phyloP scores from a whole-genome alignment of 2,113 vertebrate species.

The Cololabis saira region DNA sequence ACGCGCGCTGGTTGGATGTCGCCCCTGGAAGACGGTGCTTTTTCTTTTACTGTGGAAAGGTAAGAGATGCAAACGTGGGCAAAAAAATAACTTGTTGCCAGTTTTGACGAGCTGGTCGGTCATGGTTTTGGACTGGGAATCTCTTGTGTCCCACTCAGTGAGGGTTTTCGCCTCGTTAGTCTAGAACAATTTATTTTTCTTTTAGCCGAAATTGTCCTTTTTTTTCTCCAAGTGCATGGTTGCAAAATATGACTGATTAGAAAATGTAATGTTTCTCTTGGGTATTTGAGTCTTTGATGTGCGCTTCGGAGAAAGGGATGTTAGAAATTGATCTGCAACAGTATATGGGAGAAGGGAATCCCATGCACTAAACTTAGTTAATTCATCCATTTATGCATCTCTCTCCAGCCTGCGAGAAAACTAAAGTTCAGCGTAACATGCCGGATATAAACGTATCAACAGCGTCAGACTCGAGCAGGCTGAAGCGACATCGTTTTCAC shows the following conservation, averaged over 20 bases:
- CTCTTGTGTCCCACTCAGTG: too few relatives aligned
- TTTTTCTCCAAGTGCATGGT: too few relatives aligned
- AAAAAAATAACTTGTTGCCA: too few relatives aligned
- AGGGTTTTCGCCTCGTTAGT: too few relatives aligned
- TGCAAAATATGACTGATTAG: too few relatives aligned
- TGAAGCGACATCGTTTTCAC: background rate
- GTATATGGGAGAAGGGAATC: background rate
- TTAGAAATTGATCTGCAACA: background rate
- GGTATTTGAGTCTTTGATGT: too few relatives aligned
- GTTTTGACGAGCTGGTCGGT: too few relatives aligned
- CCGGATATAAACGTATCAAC: background rate
- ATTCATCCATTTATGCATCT: background rate
- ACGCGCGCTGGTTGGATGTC: constrained; percentile 49
- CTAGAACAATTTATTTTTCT: too few relatives aligned
- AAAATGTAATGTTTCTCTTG: too few relatives aligned
- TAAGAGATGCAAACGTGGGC: constrained; percentile 34
- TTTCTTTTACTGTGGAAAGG: constrained; percentile 62
- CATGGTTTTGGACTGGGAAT: too few relatives aligned
- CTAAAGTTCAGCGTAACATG: background rate
- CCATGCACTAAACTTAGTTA: background rate
- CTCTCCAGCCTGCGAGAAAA: background rate
- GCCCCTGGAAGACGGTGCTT: constrained; percentile 59
- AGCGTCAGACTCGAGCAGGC: background rate
- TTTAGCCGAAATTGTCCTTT: too few relatives aligned
- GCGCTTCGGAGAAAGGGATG: too few relatives aligned